Evolutionary conservation across 2,113 vertebrate species (phyloP), one percentile per base, ranked within the genome.

Genomic region (Australoheros scitulus): DNA sequence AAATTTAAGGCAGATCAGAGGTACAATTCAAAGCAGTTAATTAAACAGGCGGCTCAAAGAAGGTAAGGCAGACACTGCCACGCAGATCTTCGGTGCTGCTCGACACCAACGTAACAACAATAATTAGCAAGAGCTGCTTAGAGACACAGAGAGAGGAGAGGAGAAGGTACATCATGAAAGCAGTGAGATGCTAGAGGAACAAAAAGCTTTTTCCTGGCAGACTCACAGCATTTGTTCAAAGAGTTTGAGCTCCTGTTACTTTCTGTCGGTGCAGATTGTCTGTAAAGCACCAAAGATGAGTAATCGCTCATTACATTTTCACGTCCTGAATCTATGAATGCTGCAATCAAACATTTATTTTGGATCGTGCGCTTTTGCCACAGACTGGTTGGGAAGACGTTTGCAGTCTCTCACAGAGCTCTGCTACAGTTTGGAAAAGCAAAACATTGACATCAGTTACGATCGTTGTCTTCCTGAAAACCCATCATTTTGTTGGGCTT

Each of bases 121-220:
- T 84, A 89, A 92, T 88, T 87, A 87, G 58, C 76, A 43, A 24
- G 32, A 7, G 11, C 65, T 76, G 76, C 59, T 78, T 18, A 34
- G 47, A 9, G 77, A 75, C 41, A 11, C 50, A n/a, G 4, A 3
- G 43, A 85, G 47, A 1, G 26, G 26, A 76, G 61, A 4, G 15
- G 29, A 80, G 60, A 38, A 0, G 1, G 9, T 11, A 34, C 10
- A 5, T 57, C 41, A 24, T 11, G 4, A 58, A 41, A 77, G 58
- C 55, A 26, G n/a, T 6, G 77, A 78, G 41, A 41, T 2, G 9
- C 41, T 75, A 61, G 10, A 56, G 47, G 57, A 64, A 63, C 20
- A 80, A 29, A 65, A 68, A 22, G n/a, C 70, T 61, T 20, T 34
- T 38, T 77, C 34, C 65, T 50, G 65, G 41, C 20, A 55, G 22